Conservation (phyloP, 2,113 vertebrate genomes). For the Dasyornis broadbenti region DNA sequence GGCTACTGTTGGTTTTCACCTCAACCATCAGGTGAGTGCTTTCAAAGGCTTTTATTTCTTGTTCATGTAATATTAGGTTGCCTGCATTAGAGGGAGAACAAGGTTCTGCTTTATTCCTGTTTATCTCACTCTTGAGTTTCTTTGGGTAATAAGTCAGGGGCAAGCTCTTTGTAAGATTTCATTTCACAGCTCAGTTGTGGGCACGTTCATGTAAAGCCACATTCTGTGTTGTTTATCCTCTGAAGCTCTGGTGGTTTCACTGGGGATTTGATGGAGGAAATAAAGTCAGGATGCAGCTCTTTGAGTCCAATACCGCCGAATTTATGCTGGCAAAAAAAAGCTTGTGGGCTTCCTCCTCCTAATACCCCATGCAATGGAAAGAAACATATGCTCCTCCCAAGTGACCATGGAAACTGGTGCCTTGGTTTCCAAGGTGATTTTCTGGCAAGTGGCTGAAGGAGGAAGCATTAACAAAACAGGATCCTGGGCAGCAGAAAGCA, state of each 20-base stretch:
- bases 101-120: not conserved
- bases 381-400: not conserved
- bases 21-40: not conserved
- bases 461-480: conserved; percentile 31
- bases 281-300: not conserved
- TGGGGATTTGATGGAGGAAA: not conserved
- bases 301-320: not conserved
- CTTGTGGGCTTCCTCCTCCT: not conserved
- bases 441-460: conserved; percentile 24
- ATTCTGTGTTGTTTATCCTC: not conserved
- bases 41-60: not conserved
- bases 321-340: not conserved
- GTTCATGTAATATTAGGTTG: not conserved
- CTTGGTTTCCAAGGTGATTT: conserved; percentile 66
- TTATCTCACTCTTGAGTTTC: not conserved
- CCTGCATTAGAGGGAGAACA: not conserved
- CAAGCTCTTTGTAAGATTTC: not conserved
- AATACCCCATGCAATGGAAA: not conserved
- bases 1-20: not conserved
- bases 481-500: not conserved
- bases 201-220: not conserved
- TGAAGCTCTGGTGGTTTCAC: not conserved
- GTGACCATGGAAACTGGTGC: conserved; percentile 62
- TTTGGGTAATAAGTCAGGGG: not conserved
- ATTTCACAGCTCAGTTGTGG: not conserved